A percentile compares a stretch with the other conserved stretches of the same genome.
Evolutionary conservation across 2,888 invertebrate genomes (phyloP).

Genomic region (Conistra vaccinii): DNA sequence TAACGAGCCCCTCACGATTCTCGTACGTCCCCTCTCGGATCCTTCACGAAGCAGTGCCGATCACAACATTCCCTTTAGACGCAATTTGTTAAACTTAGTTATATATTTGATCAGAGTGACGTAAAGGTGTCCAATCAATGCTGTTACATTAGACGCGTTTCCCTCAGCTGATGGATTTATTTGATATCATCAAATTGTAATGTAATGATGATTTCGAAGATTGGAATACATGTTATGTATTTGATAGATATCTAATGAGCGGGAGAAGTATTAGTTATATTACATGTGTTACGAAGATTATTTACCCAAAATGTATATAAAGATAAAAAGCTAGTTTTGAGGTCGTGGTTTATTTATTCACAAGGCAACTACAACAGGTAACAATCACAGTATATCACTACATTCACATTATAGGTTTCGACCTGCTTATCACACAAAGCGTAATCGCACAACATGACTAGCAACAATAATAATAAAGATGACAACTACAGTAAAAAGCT

Average conservation of each 20-base stretch:
- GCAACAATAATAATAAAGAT: no score
- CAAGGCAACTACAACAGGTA: no score
- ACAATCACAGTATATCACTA: no score
- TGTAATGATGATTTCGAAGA: neutral
- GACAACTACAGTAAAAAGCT: no score
- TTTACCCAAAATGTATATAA: neutral
- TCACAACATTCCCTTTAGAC: constrained; percentile 39
- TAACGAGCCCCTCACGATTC: constrained; percentile 3
- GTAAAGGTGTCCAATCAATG: constrained; percentile 57
- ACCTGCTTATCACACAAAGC: no score
- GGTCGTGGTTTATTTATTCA: no score
- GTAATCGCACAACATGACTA: no score
- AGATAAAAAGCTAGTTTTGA: neutral
- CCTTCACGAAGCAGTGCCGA: constrained; percentile 50
- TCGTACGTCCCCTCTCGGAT: constrained; percentile 53
- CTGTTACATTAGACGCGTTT: constrained; percentile 32
- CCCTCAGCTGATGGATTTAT: constrained; percentile 10
- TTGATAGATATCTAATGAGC: neutral
- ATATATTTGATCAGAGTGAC: constrained; percentile 55
- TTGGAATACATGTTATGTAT: neutral
- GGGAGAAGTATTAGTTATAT: neutral
- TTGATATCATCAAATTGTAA: constrained; percentile 25
- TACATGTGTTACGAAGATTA: neutral
- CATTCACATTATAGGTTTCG: no score
- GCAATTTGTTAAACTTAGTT: constrained; percentile 56